Evolutionary conservation across 1,140 invertebrate genomes (phyloP).

Genomic region (Leptinotarsa undecemlineata): DNA sequence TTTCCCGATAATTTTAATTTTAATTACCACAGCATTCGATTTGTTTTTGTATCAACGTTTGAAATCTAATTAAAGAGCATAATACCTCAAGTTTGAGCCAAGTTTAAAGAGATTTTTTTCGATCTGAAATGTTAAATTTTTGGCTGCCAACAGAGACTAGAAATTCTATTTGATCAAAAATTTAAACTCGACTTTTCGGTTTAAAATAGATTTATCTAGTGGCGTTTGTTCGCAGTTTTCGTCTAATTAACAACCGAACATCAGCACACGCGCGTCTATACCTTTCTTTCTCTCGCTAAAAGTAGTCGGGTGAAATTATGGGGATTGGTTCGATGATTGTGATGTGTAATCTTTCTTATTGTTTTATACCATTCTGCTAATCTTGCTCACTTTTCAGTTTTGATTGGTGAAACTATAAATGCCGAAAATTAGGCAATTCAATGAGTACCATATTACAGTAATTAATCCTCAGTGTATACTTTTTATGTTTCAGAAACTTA

Average conservation of each 20-base stretch:
- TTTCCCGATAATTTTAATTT: slow-evolving; percentile 24
- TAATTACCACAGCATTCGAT: slow-evolving; percentile 21
- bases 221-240: slow-evolving; percentile 22
- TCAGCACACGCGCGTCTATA: background rate
- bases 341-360: too few relatives aligned
- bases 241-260: slow-evolving; percentile 18
- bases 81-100: slow-evolving; percentile 22
- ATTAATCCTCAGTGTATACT: too few relatives aligned
- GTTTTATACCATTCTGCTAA: too few relatives aligned
- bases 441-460: too few relatives aligned
- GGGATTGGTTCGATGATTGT: background rate
- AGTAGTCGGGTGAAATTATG: background rate
- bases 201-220: slow-evolving; percentile 30
- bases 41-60: slow-evolving; percentile 25
- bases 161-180: slow-evolving; percentile 33
- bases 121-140: slow-evolving; percentile 33
- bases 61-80: slow-evolving; percentile 29
- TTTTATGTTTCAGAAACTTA: too few relatives aligned
- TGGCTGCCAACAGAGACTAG: slow-evolving; percentile 20
- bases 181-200: slow-evolving; percentile 20
- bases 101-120: slow-evolving; percentile 27
- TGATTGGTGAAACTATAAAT: too few relatives aligned
- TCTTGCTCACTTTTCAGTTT: too few relatives aligned
- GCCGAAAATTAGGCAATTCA: too few relatives aligned
- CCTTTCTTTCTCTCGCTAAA: background rate